phyloP scores from a whole-genome alignment of 2,888 invertebrate genomes.

The Drosophila pseudotalamancana region DNA sequence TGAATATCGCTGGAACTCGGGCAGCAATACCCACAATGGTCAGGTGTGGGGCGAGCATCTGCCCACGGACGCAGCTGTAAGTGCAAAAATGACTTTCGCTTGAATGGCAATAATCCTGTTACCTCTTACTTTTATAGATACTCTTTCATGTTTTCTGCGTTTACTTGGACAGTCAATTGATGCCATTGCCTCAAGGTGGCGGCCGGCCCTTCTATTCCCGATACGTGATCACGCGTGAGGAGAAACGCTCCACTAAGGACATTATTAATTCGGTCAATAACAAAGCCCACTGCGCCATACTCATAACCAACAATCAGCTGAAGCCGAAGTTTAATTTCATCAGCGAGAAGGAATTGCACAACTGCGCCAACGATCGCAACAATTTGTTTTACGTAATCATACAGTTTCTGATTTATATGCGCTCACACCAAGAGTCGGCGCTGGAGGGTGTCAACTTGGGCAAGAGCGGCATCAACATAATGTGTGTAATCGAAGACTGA shows the following conservation, averaged over 20 bases:
- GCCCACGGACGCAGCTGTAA: constrained; percentile 94
- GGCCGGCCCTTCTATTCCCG: constrained; percentile 87
- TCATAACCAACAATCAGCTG: constrained; percentile 79
- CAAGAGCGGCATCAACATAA: constrained; percentile 92
- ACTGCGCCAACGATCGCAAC: constrained; percentile 92
- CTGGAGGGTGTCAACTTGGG: constrained; percentile 91
- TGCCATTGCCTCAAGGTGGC: constrained; percentile 88
- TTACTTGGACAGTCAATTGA: constrained; percentile 93
- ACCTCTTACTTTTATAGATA: constrained; percentile 85
- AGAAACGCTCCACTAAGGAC: constrained; percentile 83
- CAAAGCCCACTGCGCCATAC: constrained; percentile 83
- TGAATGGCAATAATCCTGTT: not conserved
- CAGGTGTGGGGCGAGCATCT: constrained; percentile 92
- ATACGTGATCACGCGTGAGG: constrained; percentile 84
- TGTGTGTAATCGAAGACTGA: constrained; percentile 90
- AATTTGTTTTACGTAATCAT: constrained; percentile 94
- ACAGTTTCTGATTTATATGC: constrained; percentile 91
- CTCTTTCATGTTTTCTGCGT: constrained; percentile 93
- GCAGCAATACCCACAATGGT: constrained; percentile 90
- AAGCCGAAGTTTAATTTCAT: constrained; percentile 84
- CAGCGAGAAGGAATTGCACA: constrained; percentile 87
- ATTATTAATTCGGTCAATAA: constrained; percentile 82
- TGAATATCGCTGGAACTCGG: constrained; percentile 94
- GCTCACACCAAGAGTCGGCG: constrained; percentile 89
- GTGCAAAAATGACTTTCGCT: constrained; percentile 30